Conservation (phyloP, 2,797 vertebrate genomes). For the Macrochelys suwanniensis region DNA sequence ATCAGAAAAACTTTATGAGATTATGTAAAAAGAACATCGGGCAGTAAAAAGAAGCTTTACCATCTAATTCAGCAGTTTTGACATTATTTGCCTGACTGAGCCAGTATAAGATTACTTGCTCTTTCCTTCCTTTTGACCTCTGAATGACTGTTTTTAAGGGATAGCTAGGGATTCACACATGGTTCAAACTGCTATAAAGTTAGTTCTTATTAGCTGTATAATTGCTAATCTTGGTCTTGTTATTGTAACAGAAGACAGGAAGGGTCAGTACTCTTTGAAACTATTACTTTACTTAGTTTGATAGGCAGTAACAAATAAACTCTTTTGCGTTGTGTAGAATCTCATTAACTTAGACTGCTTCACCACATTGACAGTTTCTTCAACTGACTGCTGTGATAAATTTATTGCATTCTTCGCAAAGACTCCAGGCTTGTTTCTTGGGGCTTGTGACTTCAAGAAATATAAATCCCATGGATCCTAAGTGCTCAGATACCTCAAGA, state of each 20-base stretch:
- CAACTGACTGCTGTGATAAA: background rate
- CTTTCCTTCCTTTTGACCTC: background rate
- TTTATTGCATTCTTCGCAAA: background rate
- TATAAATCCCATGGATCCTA: background rate
- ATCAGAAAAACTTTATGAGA: too few species aligned
- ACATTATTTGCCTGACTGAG: background rate
- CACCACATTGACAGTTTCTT: background rate
- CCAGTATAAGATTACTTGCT: background rate
- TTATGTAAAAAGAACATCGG: background rate
- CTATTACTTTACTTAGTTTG: background rate
- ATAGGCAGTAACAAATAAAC: background rate
- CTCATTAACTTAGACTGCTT: background rate
- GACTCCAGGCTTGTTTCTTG: background rate
- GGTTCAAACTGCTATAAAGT: background rate
- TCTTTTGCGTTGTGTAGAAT: background rate
- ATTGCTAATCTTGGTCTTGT: conserved; percentile 1
- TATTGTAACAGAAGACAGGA: background rate
- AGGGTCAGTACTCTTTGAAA: background rate
- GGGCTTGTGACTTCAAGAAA: background rate
- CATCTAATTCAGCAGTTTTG: background rate
- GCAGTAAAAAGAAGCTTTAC: background rate
- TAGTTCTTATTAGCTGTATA: background rate
- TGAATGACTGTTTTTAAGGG: background rate
- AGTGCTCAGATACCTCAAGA: background rate
- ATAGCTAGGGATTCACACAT: background rate